Evolutionary conservation across 2,113 vertebrate species (phyloP), one percentile per base, ranked within the genome.

Genomic region (Otocyon megalotis): DNA sequence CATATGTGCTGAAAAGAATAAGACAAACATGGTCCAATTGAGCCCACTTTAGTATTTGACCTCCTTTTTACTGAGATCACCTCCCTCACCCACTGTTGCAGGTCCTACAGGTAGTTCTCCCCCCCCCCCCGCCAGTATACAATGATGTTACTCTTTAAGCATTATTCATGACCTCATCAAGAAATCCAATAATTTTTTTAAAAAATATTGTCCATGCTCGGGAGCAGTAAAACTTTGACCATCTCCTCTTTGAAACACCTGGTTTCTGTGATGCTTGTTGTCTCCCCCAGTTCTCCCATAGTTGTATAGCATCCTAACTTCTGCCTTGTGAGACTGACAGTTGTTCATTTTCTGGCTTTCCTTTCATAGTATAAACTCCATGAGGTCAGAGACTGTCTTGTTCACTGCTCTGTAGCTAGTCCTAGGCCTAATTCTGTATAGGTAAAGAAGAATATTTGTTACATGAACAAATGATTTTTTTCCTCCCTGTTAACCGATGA

Each of bases 221-320:
- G 28, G 67, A 53, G n/a, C 53, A 79, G 86, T 79, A 79, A 87
- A 82, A 81, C 16, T 50, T 56, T 65, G 53, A 35, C 43, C 0
- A 20, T 26, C 12, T 63, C 85, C 56, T 90, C 43, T 67, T 94
- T 87, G 32, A 88, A 94, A 65, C 50, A 77, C 30, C 30, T n/a
- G 13, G 17, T 22, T 96, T 95, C 88, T 69, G 71, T 95, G 67
- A 84, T 90, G 20, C 43, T 88, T 24, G 11, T 85, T 76, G 28
- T 85, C 12, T 94, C 37, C 32, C 9, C 48, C n/a, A 60, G 0
- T 83, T 95, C 30, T 94, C 24, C 20, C 37, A 19, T 8, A 86
- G 43, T 22, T 4, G 5, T 76, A 15, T n/a, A 72, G 37, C 7
- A 71, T 60, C 24, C 43, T 77, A 32, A 50, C 58, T 60, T 92